phyloP scores from a whole-genome alignment of 1,140 invertebrate species.

The Drosophila insularis region DNA sequence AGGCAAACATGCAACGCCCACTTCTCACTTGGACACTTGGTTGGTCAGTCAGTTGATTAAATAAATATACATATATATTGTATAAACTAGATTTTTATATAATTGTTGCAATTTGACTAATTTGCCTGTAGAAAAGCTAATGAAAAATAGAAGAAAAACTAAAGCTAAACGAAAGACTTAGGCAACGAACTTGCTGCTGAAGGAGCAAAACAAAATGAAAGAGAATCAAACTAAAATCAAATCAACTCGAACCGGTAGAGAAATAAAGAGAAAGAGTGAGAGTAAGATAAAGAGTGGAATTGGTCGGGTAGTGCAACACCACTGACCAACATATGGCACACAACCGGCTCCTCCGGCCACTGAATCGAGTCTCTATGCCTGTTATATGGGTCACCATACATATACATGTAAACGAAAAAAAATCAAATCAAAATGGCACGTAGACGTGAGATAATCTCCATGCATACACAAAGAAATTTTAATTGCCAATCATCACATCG shows the following conservation, averaged over 20 bases:
- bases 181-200: conserved; percentile 38
- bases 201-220: not conserved
- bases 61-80: conserved; percentile 28
- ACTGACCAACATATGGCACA: conserved; percentile 61
- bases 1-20: conserved; percentile 75
- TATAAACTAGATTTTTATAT: conserved; percentile 69
- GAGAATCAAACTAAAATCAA: conserved; percentile 16
- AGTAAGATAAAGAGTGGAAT: not conserved
- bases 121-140: conserved; percentile 44
- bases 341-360: conserved; percentile 46
- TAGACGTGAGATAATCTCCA: conserved; percentile 59
- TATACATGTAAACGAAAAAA: not conserved
- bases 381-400: conserved; percentile 53
- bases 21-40: conserved; percentile 50
- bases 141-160: conserved; percentile 38
- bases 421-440: conserved; percentile 29
- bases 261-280: not conserved
- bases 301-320: conserved; percentile 31
- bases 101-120: conserved; percentile 73
- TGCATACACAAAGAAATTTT: conserved; percentile 55
- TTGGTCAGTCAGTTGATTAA: conserved; percentile 5
- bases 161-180: conserved; percentile 29
- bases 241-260: conserved; percentile 37
- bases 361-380: conserved; percentile 17
- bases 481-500: conserved; percentile 59